Base-by-base conservation (phyloP, 1,140 invertebrate species). In the Atopsyche davidsoni region DNA sequence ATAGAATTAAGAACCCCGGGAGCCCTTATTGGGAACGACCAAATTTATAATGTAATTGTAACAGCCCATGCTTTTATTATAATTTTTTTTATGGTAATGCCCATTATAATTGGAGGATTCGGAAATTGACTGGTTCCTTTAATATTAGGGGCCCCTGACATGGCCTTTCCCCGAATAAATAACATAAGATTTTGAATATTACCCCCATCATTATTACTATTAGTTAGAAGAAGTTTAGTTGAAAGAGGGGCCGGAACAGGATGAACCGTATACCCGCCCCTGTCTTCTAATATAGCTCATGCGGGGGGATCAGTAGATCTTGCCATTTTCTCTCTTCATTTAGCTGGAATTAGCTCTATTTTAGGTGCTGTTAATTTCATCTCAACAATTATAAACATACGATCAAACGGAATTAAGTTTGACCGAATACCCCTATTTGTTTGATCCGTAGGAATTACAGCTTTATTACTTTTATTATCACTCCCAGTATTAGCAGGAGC, bases 21-120 rank as follows among this genome's bases (percentile, higher is more conserved):
- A 23, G 64, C 60, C 34, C 68, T 82, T 63, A 78, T 86, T 68
- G 70, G 69, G 28, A 75, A 84, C 73, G 77, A 81, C 62, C 77
- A 84, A 74, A 75, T 82, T 66, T 86, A 84, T 76, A 86, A 86
- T 70, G 70, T 75, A 46, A 73, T 86, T 66, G 76, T 87, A 13
- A 87, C 83, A 7, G 71, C 74, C 4, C 83, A 88, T 74, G 84
- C 80, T 51, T 83, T 87, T 71, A 63, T 86, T 59, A 87, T 86
- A 78, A 83, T 86, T 80, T 87, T 87, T 69, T 85, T 86, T 74
- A 82, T 85, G 72, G 79, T 87, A 50, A 86, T 87, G 74, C 83
- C 82, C 40, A 75, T 82, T 66, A 76, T 86, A 77, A 82, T 88
- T 75, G 85, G 83, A 35, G 83, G 83, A 59, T 86, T 87, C 75